Evolutionary conservation across 2,797 vertebrate genomes (phyloP).

Genomic region (Glyptemys insculpta): DNA sequence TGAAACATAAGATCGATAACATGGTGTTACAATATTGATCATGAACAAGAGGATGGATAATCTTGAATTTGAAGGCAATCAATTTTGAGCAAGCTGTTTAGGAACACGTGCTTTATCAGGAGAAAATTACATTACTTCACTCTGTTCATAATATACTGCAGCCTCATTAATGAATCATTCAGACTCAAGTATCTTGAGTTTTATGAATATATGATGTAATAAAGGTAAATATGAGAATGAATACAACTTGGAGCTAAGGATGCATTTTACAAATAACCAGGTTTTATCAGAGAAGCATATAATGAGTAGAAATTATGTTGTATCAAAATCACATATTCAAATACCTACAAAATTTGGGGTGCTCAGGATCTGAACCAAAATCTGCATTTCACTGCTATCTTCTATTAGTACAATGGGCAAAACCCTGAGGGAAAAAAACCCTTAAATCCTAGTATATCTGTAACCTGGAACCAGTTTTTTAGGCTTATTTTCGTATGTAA

Average conservation of each 20-base stretch:
- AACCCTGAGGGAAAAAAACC: not conserved
- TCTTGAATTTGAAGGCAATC: not conserved
- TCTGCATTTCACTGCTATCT: not conserved
- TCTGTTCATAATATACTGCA: not conserved
- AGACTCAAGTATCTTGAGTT: not conserved
- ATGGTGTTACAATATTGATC: not conserved
- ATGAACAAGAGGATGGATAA: not conserved
- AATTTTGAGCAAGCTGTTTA: not conserved
- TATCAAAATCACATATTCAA: not conserved
- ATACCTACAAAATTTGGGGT: not conserved
- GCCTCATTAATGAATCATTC: conserved; percentile 13
- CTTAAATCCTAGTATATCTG: not conserved
- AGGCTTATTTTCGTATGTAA: not conserved
- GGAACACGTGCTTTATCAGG: not conserved
- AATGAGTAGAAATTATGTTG: not conserved
- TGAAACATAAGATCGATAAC: not conserved
- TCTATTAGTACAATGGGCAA: not conserved
- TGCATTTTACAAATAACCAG: not conserved
- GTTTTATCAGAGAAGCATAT: not conserved
- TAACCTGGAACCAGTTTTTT: not conserved
- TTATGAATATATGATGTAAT: conserved; percentile 2
- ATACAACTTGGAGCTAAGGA: not conserved
- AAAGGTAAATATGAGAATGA: not conserved
- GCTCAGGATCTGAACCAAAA: not conserved
- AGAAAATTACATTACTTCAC: not conserved